Evolutionary conservation across 1,140 invertebrate genomes (phyloP).

Genomic region (Solen grandis): DNA sequence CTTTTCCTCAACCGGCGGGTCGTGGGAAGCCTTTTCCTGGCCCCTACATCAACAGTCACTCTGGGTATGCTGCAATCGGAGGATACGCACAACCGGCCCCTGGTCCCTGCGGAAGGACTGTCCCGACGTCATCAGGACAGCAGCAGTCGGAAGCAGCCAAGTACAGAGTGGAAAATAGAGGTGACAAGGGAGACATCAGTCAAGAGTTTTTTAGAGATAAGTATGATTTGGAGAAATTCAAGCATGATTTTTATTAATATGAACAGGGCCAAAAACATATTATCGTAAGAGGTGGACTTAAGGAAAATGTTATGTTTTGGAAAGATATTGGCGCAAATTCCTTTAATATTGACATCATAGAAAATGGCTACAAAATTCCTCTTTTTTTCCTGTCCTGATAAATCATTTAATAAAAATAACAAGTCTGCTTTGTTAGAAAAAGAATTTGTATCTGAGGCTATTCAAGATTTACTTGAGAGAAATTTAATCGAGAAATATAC

Average conservation of each 20-base stretch:
- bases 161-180: neutral
- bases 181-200: neutral
- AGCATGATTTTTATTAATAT: slow-evolving; percentile 17
- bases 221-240: slow-evolving; percentile 30
- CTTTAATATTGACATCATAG: slow-evolving; percentile 35
- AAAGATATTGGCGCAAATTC: neutral
- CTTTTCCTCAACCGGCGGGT: neutral
- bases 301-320: slow-evolving; percentile 19
- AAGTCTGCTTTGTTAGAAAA: slow-evolving; percentile 16
- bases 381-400: slow-evolving; percentile 7
- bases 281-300: slow-evolving; percentile 27
- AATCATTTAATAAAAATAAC: slow-evolving; percentile 17
- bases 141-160: neutral
- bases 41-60: neutral
- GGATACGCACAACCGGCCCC: neutral
- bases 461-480: slow-evolving; percentile 36
- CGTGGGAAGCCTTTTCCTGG: neutral
- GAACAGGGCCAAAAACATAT: slow-evolving; percentile 32
- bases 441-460: slow-evolving; percentile 33
- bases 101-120: neutral
- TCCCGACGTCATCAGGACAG: neutral
- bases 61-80: neutral
- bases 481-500: slow-evolving; percentile 18
- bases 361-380: slow-evolving; percentile 48
- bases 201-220: slow-evolving; percentile 18